Evolutionary conservation across 2,113 vertebrate species (phyloP).

Genomic region (Podarcis raffonei): DNA sequence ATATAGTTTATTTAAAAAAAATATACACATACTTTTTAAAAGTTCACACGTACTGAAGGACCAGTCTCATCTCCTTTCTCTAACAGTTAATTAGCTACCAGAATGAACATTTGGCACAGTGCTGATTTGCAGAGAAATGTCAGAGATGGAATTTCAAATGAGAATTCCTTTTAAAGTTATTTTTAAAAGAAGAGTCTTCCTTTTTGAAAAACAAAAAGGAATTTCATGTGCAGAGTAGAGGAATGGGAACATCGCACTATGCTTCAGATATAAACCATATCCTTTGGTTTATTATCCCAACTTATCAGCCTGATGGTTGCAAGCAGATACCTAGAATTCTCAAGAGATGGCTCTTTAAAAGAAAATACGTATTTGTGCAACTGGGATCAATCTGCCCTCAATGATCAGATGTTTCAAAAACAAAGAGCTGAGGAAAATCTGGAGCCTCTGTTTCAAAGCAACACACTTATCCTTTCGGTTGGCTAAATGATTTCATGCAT

Average conservation of each 20-base stretch:
- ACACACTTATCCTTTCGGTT: conserved; percentile 49
- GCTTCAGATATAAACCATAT: conserved; percentile 63
- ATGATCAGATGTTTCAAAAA: conserved; percentile 49
- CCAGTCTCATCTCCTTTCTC: conserved; percentile 52
- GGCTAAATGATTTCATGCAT: conserved; percentile 53
- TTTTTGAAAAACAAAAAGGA: conserved; percentile 43
- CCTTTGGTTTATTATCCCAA: conserved; percentile 38
- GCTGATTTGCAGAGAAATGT: conserved; percentile 59
- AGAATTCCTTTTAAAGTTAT: background rate
- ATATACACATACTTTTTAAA: conserved; percentile 41
- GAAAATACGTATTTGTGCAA: conserved; percentile 52
- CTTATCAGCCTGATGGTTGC: conserved; percentile 49
- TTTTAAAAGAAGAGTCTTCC: conserved; percentile 47
- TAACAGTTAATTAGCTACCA: conserved; percentile 60
- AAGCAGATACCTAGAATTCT: conserved; percentile 50
- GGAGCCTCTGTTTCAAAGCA: conserved; percentile 63
- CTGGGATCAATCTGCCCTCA: conserved; percentile 40
- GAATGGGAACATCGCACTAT: conserved; percentile 49
- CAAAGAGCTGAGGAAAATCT: conserved; percentile 24
- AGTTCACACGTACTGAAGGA: conserved; percentile 61
- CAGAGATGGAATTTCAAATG: conserved; percentile 57
- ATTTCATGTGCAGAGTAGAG: conserved; percentile 31
- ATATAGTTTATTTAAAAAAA: conserved; percentile 31
- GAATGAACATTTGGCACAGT: conserved; percentile 70
- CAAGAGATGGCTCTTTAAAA: conserved; percentile 30